Conservation (phyloP, 2,888 invertebrate species). For the Tetragonula carbonaria region DNA sequence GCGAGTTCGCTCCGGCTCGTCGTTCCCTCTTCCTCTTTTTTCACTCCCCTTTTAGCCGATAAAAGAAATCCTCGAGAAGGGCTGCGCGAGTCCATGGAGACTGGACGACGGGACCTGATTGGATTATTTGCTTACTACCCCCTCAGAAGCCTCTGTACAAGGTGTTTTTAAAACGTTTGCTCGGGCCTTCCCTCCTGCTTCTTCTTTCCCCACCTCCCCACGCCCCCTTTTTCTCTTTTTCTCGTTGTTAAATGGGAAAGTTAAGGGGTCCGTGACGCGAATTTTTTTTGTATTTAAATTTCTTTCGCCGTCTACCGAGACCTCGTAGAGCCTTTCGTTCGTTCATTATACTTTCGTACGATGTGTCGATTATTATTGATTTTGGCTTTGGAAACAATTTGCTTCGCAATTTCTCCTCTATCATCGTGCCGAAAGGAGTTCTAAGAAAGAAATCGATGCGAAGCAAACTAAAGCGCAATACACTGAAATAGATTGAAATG, state of each 20-base stretch:
- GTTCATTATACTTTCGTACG: too few relatives aligned
- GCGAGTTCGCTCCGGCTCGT: conserved; percentile 10
- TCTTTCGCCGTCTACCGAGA: too few relatives aligned
- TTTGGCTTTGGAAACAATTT: too few relatives aligned
- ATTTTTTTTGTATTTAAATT: neutral
- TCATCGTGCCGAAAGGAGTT: too few relatives aligned
- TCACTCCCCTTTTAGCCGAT: conserved; percentile 16
- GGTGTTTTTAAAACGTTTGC: conserved; percentile 50
- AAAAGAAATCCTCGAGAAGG: conserved; percentile 55
- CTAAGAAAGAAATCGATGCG: too few relatives aligned
- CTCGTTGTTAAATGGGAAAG: neutral
- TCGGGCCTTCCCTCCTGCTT: conserved; percentile 6
- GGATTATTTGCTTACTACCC: conserved; percentile 77
- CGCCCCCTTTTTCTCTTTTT: neutral
- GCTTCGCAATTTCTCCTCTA: too few relatives aligned
- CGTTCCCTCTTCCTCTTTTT: conserved; percentile 5
- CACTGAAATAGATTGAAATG: too few relatives aligned
- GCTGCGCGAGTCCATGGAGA: conserved; percentile 4
- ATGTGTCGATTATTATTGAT: too few relatives aligned
- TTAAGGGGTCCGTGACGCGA: neutral
- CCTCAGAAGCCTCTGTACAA: conserved; percentile 49
- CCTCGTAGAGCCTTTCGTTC: too few relatives aligned
- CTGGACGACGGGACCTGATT: conserved; percentile 69
- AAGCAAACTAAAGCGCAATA: too few relatives aligned
- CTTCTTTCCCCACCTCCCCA: neutral